Evolutionary conservation across 1,140 invertebrate species (phyloP).

Genomic region (Ectropis grisescens): DNA sequence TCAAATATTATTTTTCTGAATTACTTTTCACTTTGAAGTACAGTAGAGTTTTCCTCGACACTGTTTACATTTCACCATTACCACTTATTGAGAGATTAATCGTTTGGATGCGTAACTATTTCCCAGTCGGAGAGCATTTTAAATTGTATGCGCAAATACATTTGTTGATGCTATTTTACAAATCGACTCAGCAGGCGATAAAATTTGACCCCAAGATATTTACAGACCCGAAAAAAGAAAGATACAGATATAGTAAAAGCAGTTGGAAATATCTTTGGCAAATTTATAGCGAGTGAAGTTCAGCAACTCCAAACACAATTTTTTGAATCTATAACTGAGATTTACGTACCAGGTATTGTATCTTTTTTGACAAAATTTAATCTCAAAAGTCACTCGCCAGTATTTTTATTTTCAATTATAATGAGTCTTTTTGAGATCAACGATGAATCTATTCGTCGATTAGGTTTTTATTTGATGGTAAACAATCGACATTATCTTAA

Average conservation of each 20-base stretch:
- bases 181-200: conserved; percentile 20
- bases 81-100: conserved; percentile 27
- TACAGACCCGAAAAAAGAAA: conserved; percentile 10
- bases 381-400: no score
- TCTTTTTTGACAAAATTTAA: no score
- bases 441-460: no score
- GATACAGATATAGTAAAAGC: conserved; percentile 17
- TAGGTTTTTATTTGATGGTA: no score
- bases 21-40: conserved; percentile 26
- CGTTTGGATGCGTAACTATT: conserved; percentile 16
- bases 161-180: conserved; percentile 34
- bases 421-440: no score
- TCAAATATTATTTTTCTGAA: conserved; percentile 1
- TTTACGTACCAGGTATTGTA: no score
- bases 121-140: conserved; percentile 25
- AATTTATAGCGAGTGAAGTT: conserved; percentile 31
- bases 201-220: conserved; percentile 22
- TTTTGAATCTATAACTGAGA: conserved; percentile 28
- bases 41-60: conserved; percentile 25
- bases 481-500: no score
- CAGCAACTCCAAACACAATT: conserved; percentile 22
- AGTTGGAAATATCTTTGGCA: conserved; percentile 27
- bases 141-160: conserved; percentile 24
- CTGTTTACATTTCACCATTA: conserved; percentile 17
- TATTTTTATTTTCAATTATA: no score